These are phyloP conservation scores for Todiramphus saurophagus DNA, from an alignment of 2,113 vertebrate genomes.

Conservation along the genomic window DNA sequence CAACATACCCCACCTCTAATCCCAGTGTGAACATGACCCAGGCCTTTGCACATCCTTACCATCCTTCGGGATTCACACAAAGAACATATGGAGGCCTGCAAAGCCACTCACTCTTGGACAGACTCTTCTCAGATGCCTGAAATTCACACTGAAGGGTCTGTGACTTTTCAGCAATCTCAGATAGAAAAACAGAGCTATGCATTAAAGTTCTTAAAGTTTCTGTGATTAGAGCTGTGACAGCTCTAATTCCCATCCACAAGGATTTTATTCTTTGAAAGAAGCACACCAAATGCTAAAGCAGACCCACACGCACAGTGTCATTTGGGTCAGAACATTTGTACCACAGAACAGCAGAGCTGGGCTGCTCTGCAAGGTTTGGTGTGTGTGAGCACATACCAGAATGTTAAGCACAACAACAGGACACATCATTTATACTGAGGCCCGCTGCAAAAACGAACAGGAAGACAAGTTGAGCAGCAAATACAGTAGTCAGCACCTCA, in stretches of 20 bases:
- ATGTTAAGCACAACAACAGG: no score
- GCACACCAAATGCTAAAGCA: rapidly evolving
- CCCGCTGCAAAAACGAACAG: not conserved
- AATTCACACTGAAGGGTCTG: not conserved
- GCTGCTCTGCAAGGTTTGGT: not conserved
- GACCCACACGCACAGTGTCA: rapidly evolving
- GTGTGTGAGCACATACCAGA: no score
- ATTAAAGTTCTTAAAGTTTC: not conserved
- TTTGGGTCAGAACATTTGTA: not conserved
- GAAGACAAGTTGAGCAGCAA: no score
- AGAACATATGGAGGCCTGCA: not conserved
- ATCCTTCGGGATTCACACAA: not conserved
- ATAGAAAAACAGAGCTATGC: not conserved
- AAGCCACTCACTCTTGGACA: not conserved
- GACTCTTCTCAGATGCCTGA: not conserved
- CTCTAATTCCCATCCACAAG: rapidly evolving
- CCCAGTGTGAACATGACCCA: not conserved
- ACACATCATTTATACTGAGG: not conserved
- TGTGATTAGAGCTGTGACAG: not conserved
- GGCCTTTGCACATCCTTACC: not conserved
- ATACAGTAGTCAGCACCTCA: no score
- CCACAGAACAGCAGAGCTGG: no score
- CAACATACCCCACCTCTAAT: not conserved
- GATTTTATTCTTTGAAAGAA: not conserved
- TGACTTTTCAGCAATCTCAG: not conserved